phyloP scores from a whole-genome alignment of 2,888 invertebrate species.

The Saturnia japonica region DNA sequence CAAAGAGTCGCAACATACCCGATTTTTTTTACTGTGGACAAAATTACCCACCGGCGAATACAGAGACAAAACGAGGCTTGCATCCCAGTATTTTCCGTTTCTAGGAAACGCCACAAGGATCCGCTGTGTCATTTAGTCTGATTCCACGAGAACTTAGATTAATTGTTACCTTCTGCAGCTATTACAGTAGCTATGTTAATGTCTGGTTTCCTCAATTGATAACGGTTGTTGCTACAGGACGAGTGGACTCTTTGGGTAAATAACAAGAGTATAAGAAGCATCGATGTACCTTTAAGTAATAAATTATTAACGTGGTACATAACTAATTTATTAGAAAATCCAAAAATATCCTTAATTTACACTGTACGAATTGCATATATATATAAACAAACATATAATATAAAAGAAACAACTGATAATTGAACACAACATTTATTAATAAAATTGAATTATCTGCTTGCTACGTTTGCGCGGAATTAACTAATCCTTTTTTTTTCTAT shows the following conservation, averaged over 20 bases:
- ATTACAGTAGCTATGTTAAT: conserved; percentile 50
- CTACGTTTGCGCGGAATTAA: not conserved
- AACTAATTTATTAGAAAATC: no score
- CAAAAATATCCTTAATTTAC: no score
- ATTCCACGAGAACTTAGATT: conserved; percentile 48
- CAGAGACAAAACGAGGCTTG: conserved; percentile 36
- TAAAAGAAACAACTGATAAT: not conserved
- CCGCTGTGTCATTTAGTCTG: conserved; percentile 49
- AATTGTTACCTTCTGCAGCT: conserved; percentile 51
- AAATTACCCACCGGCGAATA: conserved; percentile 42
- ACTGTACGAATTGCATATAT: no score
- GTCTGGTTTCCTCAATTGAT: conserved; percentile 54
- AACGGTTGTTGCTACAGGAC: conserved; percentile 15
- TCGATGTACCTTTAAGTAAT: no score
- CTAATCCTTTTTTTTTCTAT: not conserved
- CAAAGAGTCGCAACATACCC: conserved; percentile 23
- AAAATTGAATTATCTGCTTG: not conserved
- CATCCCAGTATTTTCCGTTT: conserved; percentile 42
- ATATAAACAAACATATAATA: not conserved
- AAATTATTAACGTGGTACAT: no score
- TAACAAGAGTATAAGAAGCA: not conserved
- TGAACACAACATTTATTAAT: not conserved
- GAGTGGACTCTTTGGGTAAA: conserved; percentile 15
- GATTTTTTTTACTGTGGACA: conserved; percentile 36
- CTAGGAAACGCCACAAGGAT: conserved; percentile 49